Conservation (phyloP, 2,113 vertebrate species). For the Cottus gobio region DNA sequence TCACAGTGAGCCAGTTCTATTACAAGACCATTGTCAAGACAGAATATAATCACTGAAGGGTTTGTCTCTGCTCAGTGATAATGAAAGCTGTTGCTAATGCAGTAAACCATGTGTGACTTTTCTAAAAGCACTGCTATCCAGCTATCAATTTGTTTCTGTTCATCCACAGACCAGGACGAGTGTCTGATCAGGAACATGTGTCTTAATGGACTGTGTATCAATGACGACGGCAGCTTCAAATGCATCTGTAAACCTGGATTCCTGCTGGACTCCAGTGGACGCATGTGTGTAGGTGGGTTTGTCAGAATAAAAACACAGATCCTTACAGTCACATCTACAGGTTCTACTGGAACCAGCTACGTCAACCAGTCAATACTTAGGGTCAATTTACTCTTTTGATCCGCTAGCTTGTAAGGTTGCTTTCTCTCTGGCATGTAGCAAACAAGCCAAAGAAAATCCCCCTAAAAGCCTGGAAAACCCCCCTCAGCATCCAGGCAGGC, state of each 20-base stretch:
- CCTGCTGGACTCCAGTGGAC: conserved; percentile 83
- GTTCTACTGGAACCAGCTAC: not conserved
- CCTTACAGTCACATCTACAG: not conserved
- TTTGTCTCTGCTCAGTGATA: not conserved
- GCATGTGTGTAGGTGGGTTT: conserved; percentile 83
- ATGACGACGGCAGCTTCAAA: conserved; percentile 98
- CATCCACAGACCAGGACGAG: conserved; percentile 93
- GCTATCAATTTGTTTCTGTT: conserved; percentile 12
- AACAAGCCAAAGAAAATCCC: conserved; percentile 64
- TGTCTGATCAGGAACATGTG: conserved; percentile 96
- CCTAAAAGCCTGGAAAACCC: conserved; percentile 72
- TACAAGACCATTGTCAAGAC: not conserved
- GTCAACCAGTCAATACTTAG: not conserved
- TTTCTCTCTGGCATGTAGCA: conserved; percentile 55
- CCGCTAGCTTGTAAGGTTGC: conserved; percentile 35
- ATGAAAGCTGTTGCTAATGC: not conserved
- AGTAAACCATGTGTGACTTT: not conserved
- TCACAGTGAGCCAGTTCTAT: not conserved
- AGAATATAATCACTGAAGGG: not conserved
- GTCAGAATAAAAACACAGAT: not conserved
- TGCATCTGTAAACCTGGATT: conserved; percentile 98
- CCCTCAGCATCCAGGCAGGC: conserved; percentile 56
- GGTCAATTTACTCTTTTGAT: conserved; percentile 21
- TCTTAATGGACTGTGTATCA: conserved; percentile 97
- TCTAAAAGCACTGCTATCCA: not conserved